phyloP scores from a whole-genome alignment of 2,797 vertebrate genomes.

The Gastrophryne carolinensis region DNA sequence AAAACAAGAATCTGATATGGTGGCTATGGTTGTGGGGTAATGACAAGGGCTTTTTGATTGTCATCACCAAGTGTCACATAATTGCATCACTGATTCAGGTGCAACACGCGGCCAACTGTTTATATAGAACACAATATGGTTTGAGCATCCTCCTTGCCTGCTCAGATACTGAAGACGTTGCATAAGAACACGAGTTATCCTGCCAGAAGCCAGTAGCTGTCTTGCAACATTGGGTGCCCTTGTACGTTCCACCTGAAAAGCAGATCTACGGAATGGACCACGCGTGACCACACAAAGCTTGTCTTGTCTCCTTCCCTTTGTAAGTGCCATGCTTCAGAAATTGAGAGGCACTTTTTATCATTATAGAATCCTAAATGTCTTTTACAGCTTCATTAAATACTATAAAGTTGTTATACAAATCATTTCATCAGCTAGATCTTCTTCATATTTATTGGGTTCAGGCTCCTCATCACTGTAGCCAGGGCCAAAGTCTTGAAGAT shows the following conservation, averaged over 20 bases:
- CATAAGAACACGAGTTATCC: neutral
- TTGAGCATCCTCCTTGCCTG: slow-evolving; percentile 3
- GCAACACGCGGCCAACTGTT: slow-evolving; percentile 33
- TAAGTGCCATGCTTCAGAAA: slow-evolving; percentile 83
- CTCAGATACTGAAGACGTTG: neutral
- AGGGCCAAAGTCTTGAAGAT: slow-evolving; percentile 87
- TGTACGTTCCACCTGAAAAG: neutral
- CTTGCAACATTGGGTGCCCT: slow-evolving; percentile 4
- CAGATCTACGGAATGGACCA: slow-evolving; percentile 71
- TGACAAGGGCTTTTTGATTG: slow-evolving; percentile 83
- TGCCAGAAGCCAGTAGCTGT: neutral
- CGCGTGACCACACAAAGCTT: slow-evolving; percentile 63
- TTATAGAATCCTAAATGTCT: slow-evolving; percentile 67
- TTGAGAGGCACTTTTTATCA: slow-evolving; percentile 92
- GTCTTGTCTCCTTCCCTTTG: slow-evolving; percentile 62
- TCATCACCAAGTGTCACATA: slow-evolving; percentile 77
- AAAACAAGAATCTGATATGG: slow-evolving; percentile 84
- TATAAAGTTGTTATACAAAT: slow-evolving; percentile 99
- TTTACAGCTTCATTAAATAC: slow-evolving; percentile 65
- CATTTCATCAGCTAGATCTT: slow-evolving; percentile 98
- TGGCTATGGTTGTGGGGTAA: slow-evolving; percentile 84
- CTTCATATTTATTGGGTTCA: slow-evolving; percentile 85
- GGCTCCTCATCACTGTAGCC: slow-evolving; percentile 96
- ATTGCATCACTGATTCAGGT: slow-evolving; percentile 46
- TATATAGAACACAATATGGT: slow-evolving; percentile 36